Conservation (phyloP, 2,888 invertebrate species). For the Aspidiotus rigidus region DNA sequence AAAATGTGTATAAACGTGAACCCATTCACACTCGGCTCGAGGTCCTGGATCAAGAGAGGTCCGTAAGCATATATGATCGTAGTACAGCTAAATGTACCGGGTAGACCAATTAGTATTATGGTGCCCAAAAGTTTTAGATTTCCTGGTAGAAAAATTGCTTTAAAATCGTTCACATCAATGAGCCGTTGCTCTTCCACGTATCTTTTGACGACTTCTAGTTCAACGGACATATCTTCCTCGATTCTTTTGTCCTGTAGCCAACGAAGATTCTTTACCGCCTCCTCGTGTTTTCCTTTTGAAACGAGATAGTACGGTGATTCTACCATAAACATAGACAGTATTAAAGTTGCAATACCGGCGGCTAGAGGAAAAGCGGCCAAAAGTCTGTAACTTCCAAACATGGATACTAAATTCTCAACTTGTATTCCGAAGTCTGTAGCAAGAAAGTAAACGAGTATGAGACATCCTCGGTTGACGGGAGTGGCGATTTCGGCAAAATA, state of each 20-base stretch:
- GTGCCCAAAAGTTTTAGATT: too few relatives aligned
- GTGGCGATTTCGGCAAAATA: neutral
- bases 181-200: conserved; percentile 1
- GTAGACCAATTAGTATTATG: too few relatives aligned
- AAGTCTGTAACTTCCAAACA: neutral
- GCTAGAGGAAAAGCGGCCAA: neutral
- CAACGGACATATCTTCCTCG: neutral
- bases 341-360: neutral
- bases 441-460: neutral
- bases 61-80: too few relatives aligned
- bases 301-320: conserved; percentile 4
- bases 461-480: neutral
- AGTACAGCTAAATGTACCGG: too few relatives aligned
- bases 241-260: neutral
- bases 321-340: neutral
- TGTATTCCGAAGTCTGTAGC: neutral
- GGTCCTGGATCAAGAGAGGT: too few relatives aligned
- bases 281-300: neutral
- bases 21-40: too few relatives aligned
- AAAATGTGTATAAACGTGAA: too few relatives aligned
- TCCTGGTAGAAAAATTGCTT: too few relatives aligned
- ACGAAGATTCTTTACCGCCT: neutral
- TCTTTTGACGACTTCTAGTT: neutral
- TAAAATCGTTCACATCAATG: too few relatives aligned
- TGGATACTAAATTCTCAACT: neutral